Conservation (phyloP, 1,140 invertebrate genomes). For the Apis florea region DNA sequence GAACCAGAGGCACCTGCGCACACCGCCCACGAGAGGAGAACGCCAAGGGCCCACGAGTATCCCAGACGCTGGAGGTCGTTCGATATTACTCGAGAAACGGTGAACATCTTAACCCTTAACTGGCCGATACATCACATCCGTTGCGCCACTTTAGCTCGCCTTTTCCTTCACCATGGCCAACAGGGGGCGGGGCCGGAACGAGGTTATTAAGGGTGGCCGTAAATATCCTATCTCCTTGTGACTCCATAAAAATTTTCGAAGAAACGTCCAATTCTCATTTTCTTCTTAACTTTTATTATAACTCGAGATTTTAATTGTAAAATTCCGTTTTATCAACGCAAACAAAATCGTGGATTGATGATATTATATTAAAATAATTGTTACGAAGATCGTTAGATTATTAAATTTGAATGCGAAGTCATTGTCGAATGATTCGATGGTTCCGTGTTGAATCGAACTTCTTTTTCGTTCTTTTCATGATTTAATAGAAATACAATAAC, state of each 20-base stretch:
- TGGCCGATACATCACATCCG: conserved; percentile 32
- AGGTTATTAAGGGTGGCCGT: conserved; percentile 17
- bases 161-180: background rate
- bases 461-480: no score
- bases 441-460: no score
- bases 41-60: conserved; percentile 52
- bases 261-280: no score
- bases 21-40: conserved; percentile 71
- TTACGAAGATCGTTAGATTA: no score
- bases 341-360: no score
- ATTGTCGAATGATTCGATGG: no score
- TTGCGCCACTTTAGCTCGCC: background rate
- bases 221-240: background rate
- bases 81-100: conserved; percentile 56
- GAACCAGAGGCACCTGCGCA: conserved; percentile 75
- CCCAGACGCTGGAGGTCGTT: conserved; percentile 53
- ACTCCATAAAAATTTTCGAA: background rate
- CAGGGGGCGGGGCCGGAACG: conserved; percentile 16
- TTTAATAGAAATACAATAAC: no score
- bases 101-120: conserved; percentile 64
- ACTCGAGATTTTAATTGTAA: no score
- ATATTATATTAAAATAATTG: no score
- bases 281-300: no score
- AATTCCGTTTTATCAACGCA: no score
- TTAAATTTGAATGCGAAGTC: no score